Evolutionary conservation across 2,888 invertebrate genomes (phyloP).

Genomic region (Hoplodrina blanda): DNA sequence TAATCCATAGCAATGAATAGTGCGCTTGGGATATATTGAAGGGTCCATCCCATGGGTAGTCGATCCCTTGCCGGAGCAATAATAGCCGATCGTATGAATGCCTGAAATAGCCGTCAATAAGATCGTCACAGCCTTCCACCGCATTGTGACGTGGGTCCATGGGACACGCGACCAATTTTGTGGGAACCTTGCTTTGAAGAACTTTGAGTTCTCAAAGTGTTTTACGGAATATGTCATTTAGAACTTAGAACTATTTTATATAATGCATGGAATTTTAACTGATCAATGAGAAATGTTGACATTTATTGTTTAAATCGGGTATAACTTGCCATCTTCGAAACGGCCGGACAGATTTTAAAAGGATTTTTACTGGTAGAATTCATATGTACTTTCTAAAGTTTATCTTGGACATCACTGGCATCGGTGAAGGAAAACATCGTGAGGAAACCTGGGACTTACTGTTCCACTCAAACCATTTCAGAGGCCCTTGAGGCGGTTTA

Average conservation of each 20-base stretch:
- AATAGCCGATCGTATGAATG: slow-evolving; percentile 39
- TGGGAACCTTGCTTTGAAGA: slow-evolving; percentile 10
- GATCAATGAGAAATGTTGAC: neutral
- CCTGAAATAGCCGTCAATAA: slow-evolving; percentile 39
- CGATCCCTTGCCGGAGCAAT: slow-evolving; percentile 21
- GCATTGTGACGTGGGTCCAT: slow-evolving; percentile 19
- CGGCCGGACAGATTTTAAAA: no score
- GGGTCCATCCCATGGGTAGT: slow-evolving; percentile 30
- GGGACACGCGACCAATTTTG: slow-evolving; percentile 19
- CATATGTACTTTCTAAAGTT: no score
- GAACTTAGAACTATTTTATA: neutral
- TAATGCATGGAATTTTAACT: slow-evolving; percentile 3
- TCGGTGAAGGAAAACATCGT: no score
- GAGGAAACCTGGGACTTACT: no score
- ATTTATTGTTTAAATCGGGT: neutral
- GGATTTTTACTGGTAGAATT: no score
- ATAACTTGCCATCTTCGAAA: no score
- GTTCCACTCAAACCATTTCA: no score
- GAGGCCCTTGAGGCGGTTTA: no score
- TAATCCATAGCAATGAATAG: slow-evolving; percentile 22
- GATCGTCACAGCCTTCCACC: slow-evolving; percentile 27
- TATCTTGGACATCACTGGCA: no score
- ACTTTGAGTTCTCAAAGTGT: neutral
- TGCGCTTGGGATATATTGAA: slow-evolving; percentile 6
- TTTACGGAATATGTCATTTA: slow-evolving; percentile 4